Percentiles rank a stretch among this genome's conserved stretches.
Evolutionary conservation across 2,113 vertebrate species (phyloP).

Genomic region (Gulo gulo): DNA sequence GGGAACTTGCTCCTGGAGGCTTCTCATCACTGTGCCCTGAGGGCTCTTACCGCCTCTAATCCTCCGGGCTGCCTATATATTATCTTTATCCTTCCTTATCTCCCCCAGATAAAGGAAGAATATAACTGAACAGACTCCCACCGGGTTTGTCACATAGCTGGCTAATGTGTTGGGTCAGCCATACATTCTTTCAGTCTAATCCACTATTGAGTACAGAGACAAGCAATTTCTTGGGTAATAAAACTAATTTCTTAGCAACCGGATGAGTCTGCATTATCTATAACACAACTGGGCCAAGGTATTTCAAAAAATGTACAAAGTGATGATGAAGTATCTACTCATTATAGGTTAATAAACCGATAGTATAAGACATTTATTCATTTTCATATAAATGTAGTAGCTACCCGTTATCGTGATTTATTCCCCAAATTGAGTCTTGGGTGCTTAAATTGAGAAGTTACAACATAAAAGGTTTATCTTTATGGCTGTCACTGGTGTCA

Average conservation of each 20-base stretch:
- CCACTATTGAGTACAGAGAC: not conserved
- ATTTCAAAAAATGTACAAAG: conserved; percentile 65
- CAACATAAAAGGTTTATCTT: conserved; percentile 65
- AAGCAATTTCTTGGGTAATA: conserved; percentile 64
- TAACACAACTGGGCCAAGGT: conserved; percentile 49
- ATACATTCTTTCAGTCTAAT: not conserved
- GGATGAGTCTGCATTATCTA: conserved; percentile 57
- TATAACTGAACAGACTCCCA: not conserved
- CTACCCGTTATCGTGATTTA: conserved; percentile 66
- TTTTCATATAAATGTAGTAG: conserved; percentile 69
- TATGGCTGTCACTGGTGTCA: conserved; percentile 57
- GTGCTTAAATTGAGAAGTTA: conserved; percentile 54
- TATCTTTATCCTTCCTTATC: not conserved
- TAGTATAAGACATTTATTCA: conserved; percentile 59
- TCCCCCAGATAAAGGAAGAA: not conserved
- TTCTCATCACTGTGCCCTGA: not conserved
- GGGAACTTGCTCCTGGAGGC: not conserved
- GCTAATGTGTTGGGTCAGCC: conserved; percentile 29
- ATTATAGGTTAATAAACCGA: conserved; percentile 70
- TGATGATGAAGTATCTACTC: conserved; percentile 66
- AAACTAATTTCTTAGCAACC: conserved; percentile 67
- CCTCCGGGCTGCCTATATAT: not conserved
- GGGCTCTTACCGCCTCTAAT: not conserved
- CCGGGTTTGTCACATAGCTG: not conserved
- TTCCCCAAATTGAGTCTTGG: conserved; percentile 50